Base-by-base conservation (phyloP, 2,113 vertebrate species). In the Antechinus stuartii region DNA sequence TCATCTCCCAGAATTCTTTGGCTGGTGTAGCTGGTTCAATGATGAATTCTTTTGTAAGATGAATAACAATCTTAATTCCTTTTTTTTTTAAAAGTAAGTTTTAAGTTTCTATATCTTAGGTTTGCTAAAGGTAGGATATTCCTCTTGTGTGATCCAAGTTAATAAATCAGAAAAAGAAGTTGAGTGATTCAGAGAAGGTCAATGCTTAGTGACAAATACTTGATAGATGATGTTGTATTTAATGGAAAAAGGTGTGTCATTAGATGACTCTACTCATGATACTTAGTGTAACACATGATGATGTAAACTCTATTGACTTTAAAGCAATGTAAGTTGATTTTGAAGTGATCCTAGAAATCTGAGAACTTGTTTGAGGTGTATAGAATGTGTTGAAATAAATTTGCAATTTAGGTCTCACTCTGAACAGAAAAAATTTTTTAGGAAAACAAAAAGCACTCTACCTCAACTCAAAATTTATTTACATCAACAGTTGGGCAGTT, bases 161-260 rank as follows among this genome's bases (percentile, higher is more conserved):
- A 94, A 93, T 93, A 89, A 93, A 84, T 84, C 68, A 84, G 68
- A 95, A 92, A 96, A 46, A 91, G 90, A 96, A 96, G 89, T 24
- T 61, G 90, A 42, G 68, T n/a, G 46, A 91, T 91, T 96, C 19
- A 68, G 30, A 89, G 54, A 94, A 76, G 42, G 49, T 91, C 30
- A 35, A 49, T 50, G n/a, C 52, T 93, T 94, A 47, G 52, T 84
- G 55, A 61, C 68, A 91, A 47, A 84, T 84, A 84, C 19, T 84
- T 84, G n/a, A 42, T 19, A 84, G 68, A 42, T 92, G 49, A 90
- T 57, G 54, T 76, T 53, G 47, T 92, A 90, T 26, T 57, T 61
- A 90, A 6, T 57, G 91, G 53, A 54, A 94, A n/a, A 54, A 9
- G 94, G 3, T 46, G n/a, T 92, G n/a, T 93, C 93, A 57, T 94